Conservation (phyloP, 2,888 invertebrate species). For the Agriopis leucophaearia region DNA sequence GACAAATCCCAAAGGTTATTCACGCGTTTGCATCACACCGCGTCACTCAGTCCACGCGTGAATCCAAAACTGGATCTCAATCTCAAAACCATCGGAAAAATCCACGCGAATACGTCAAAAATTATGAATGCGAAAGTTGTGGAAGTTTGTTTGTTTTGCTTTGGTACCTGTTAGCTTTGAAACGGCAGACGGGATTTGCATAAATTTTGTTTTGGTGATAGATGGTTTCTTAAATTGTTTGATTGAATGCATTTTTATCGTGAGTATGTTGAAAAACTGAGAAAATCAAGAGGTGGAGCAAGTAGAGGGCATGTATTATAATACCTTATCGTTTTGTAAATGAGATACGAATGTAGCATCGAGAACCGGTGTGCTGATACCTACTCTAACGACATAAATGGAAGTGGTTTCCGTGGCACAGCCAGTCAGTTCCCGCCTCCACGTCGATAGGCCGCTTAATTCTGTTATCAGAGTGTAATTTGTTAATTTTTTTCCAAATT, state of each 20-base stretch:
- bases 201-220: background rate
- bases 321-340: conserved; percentile 21
- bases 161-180: too few species aligned
- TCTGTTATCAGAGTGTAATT: conserved; percentile 68
- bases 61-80: conserved; percentile 26
- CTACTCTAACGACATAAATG: conserved; percentile 60
- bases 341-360: conserved; percentile 24
- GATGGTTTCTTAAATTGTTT: too few species aligned
- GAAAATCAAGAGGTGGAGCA: background rate
- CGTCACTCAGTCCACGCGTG: conserved; percentile 20
- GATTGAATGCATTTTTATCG: background rate
- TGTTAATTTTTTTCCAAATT: conserved; percentile 63
- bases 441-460: conserved; percentile 67
- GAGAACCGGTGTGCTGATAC: conserved; percentile 54
- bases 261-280: background rate
- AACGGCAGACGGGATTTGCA: background rate
- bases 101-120: conserved; percentile 33
- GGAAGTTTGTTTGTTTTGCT: too few species aligned
- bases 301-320: conserved; percentile 3
- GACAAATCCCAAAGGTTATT: conserved; percentile 18
- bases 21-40: conserved; percentile 25
- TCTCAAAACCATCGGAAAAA: conserved; percentile 40
- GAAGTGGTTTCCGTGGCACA: conserved; percentile 44
- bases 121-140: conserved; percentile 17
- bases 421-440: conserved; percentile 63